phyloP scores from a whole-genome alignment of 2,797 vertebrate species.

The Astyanax mexicanus region DNA sequence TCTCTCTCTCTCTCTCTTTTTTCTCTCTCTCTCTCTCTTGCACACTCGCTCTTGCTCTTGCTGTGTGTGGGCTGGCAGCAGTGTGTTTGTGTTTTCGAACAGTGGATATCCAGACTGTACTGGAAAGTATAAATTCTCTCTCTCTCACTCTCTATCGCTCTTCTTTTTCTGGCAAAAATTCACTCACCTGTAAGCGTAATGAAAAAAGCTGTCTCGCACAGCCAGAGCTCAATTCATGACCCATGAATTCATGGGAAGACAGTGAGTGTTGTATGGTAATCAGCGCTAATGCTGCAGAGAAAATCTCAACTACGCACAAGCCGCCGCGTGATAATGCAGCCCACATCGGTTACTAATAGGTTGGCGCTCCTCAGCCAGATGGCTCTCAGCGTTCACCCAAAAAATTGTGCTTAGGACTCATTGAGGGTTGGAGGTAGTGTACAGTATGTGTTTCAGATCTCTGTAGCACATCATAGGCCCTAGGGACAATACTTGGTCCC shows the following conservation, averaged over 20 bases:
- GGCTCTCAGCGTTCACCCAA: background rate
- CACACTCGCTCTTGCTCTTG: constrained; percentile 21
- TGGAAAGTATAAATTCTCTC: constrained; percentile 32
- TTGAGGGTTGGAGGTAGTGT: no score
- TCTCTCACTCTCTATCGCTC: constrained; percentile 23
- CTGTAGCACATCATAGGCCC: no score
- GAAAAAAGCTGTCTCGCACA: constrained; percentile 26
- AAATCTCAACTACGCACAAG: constrained; percentile 20
- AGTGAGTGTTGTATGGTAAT: constrained; percentile 20
- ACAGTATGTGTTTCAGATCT: background rate
- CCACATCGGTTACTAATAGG: constrained; percentile 7
- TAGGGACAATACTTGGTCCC: no score
- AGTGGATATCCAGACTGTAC: constrained; percentile 28
- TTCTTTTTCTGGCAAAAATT: no score
- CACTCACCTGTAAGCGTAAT: constrained; percentile 39
- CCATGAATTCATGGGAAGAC: constrained; percentile 12
- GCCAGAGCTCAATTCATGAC: constrained; percentile 27
- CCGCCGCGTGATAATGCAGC: constrained; percentile 14
- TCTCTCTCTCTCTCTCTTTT: constrained; percentile 40
- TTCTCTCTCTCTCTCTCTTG: constrained; percentile 36
- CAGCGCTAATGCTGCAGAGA: constrained; percentile 15
- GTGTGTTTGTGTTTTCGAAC: constrained; percentile 43
- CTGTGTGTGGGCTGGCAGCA: constrained; percentile 40
- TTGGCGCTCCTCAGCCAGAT: background rate
- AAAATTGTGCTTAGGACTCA: background rate